Conservation (phyloP, 2,113 vertebrate genomes). For the Ramphastos sulfuratus region DNA sequence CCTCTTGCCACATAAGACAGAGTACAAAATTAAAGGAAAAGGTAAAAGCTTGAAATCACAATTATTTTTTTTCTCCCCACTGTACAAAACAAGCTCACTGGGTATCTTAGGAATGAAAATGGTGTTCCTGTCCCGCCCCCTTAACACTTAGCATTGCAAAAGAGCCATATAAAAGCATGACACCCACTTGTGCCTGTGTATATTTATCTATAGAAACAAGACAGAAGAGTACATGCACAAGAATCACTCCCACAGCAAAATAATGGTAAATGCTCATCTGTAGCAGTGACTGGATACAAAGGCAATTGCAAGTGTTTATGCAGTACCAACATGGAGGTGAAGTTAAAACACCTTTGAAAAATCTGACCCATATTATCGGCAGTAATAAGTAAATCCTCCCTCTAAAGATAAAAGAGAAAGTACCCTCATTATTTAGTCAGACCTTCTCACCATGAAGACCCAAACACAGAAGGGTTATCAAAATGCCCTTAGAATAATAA, state of each 20-base stretch:
- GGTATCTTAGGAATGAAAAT: not conserved
- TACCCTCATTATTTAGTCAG: slow-evolving; percentile 61
- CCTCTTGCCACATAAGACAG: not conserved
- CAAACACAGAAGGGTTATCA: slow-evolving; percentile 60
- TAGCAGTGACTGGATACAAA: slow-evolving; percentile 41
- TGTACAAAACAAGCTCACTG: not conserved
- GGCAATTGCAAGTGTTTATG: slow-evolving; percentile 50
- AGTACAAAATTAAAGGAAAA: not conserved
- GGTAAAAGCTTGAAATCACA: not conserved
- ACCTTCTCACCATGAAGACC: slow-evolving; percentile 25
- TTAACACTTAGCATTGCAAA: not conserved
- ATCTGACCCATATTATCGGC: slow-evolving; percentile 36
- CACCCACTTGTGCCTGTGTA: not conserved
- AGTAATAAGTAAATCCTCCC: slow-evolving; percentile 63
- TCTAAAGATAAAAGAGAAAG: slow-evolving; percentile 65
- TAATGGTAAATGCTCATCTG: slow-evolving; percentile 30
- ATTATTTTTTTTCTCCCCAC: not conserved
- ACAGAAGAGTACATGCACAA: not conserved
- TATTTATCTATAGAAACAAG: slow-evolving; percentile 19
- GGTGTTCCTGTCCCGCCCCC: not conserved
- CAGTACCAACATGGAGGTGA: slow-evolving; percentile 53
- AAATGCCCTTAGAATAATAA: slow-evolving; percentile 58
- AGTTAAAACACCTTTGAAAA: slow-evolving; percentile 63
- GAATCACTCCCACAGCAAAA: slow-evolving; percentile 25
- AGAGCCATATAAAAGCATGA: slow-evolving; percentile 10